Base-by-base conservation (phyloP, 2,888 invertebrate species). In the Caenorhabditis sp. region DNA sequence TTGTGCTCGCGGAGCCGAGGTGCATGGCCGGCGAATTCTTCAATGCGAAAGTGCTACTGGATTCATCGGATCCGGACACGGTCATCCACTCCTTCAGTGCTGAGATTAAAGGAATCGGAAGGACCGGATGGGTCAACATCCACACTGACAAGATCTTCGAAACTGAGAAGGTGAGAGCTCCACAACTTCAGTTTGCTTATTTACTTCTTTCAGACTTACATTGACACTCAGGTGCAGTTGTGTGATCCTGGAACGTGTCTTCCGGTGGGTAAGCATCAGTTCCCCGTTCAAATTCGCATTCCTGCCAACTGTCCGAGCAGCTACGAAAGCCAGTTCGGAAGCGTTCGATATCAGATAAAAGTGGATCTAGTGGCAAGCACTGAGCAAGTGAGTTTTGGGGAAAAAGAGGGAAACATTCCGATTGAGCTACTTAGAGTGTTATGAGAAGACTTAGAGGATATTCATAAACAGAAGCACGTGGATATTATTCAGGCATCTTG, bases 91-190 rank as follows among this genome's bases (percentile, higher is more conserved):
- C 79, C n/a, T 71, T 84, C 32, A 75, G 59, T 8, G 82, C 79
- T 4, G 82, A 82, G 39, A 71, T 82, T 7, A 75, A 74, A 41
- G 82, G 82, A 56, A 68, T 82, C 9, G 88, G 86, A 2, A 58
- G 83, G 27, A 85, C 86, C 13, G 88, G 88, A 46, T 88, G 88
- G 88, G 85, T 88, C 7, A 88, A 88, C 62, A 85, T 88, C 32
- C 87, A 88, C 59, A 88, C 88, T 1, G 88, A 88, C 48, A 88
- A 88, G 58, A 88, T 88, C 11, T 88, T 85, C 68, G 88, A 88
- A 52, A 88, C 86, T 1, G 88, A 88, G 50, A 86, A 83, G 73
- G 87, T 86, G 13, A 8, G 62, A 45, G 26, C 32, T 24, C 20
- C 35, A 15, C 27, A 32, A 20, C 26, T 2, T 39, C 37, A 17